Evolutionary conservation across 1,140 invertebrate species (phyloP).

Genomic region (Pseudoatta argentina): DNA sequence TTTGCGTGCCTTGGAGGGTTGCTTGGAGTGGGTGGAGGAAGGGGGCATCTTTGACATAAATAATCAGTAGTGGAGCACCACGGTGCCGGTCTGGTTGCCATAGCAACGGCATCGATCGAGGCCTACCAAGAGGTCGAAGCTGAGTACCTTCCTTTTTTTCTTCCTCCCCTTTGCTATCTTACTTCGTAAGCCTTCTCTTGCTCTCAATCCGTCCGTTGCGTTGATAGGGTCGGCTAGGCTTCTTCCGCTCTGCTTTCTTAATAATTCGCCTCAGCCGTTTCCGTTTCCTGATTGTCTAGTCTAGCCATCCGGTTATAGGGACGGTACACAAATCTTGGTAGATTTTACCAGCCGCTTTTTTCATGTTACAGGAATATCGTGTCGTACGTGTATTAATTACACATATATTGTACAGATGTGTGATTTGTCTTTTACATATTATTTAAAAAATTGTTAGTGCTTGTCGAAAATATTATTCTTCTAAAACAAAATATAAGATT

Average conservation of each 20-base stretch:
- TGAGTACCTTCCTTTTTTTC: slow-evolving; percentile 64
- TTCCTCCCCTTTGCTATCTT: slow-evolving; percentile 36
- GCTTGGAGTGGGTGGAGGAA: slow-evolving; percentile 31
- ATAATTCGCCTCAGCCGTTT: slow-evolving; percentile 35
- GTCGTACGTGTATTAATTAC: background rate
- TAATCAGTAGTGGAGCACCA: slow-evolving; percentile 85
- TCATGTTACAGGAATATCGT: background rate
- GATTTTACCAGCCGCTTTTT: background rate
- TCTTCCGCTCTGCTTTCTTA: slow-evolving; percentile 50
- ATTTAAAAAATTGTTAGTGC: background rate
- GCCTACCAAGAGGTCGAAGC: slow-evolving; percentile 74
- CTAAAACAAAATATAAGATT: background rate
- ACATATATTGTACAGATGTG: too few species aligned
- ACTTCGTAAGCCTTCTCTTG: background rate
- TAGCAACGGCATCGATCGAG: slow-evolving; percentile 84
- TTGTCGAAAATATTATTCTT: background rate
- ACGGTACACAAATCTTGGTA: background rate
- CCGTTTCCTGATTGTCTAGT: slow-evolving; percentile 41
- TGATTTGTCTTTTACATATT: background rate
- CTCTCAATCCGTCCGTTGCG: background rate
- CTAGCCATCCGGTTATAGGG: too few species aligned
- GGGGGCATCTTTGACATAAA: slow-evolving; percentile 86
- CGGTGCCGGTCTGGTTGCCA: slow-evolving; percentile 79
- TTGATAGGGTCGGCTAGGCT: slow-evolving; percentile 7
- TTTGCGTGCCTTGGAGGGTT: slow-evolving; percentile 71